Percentiles rank a stretch among this genome's conserved stretches.
phyloP scores from a whole-genome alignment of 2,797 vertebrate genomes.

The Phrynocephalus guinanensis region DNA sequence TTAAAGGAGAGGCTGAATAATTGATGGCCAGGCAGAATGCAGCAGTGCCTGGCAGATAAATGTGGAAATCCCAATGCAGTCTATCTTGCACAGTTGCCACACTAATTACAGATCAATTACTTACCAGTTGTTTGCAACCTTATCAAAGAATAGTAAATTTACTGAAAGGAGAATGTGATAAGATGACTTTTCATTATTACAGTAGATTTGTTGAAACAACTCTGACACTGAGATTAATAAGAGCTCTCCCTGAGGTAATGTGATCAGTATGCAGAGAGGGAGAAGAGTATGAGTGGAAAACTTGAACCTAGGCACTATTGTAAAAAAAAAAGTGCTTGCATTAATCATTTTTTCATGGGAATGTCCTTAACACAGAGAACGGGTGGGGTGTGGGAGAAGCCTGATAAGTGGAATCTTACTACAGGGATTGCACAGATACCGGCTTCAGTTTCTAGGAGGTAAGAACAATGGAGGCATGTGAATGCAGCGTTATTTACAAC shows the following conservation, averaged over 20 bases:
- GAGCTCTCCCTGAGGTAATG: conserved; percentile 73
- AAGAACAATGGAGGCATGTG: conserved; percentile 34
- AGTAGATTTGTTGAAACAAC: conserved; percentile 80
- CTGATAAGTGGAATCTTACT: conserved; percentile 55
- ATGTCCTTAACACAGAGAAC: conserved; percentile 33
- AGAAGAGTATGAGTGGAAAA: conserved; percentile 71
- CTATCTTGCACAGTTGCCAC: conserved; percentile 74
- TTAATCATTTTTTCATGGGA: conserved; percentile 66
- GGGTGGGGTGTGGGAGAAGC: conserved; percentile 20
- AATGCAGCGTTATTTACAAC: conserved; percentile 32
- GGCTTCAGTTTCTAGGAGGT: conserved; percentile 44
- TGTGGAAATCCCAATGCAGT: conserved; percentile 68
- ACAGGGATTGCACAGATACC: conserved; percentile 51
- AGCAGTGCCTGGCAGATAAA: conserved; percentile 72
- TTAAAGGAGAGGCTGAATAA: conserved; percentile 79
- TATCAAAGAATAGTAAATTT: conserved; percentile 82
- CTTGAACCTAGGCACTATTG: conserved; percentile 54
- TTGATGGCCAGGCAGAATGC: conserved; percentile 70
- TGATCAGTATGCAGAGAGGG: conserved; percentile 60
- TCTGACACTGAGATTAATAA: conserved; percentile 77
- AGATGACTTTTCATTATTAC: conserved; percentile 81
- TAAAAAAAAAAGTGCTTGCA: conserved; percentile 58
- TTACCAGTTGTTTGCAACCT: conserved; percentile 79
- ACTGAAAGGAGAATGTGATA: conserved; percentile 78
- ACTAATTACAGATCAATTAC: conserved; percentile 85